phyloP scores from a whole-genome alignment of 1,140 invertebrate species.

The Varroa destructor region DNA sequence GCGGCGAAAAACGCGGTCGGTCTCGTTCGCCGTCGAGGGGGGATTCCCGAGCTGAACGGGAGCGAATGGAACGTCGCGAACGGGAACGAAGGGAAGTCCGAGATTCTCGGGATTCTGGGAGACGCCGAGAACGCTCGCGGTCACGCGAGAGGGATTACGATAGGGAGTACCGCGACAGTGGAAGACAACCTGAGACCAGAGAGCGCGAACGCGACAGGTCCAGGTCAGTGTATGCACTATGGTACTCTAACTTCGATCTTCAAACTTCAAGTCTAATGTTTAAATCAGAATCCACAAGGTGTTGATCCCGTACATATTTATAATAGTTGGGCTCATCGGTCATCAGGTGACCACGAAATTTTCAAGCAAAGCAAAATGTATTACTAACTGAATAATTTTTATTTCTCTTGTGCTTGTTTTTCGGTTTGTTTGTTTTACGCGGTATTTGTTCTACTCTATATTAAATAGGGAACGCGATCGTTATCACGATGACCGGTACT shows the following conservation, averaged over 20 bases:
- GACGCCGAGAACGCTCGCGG: conserved; percentile 41
- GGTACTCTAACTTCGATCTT: too few relatives aligned
- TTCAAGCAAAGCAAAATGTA: too few relatives aligned
- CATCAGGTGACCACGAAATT: too few relatives aligned
- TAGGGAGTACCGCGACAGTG: conserved; percentile 34
- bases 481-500: conserved; percentile 29
- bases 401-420: background rate
- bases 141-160: conserved; percentile 40
- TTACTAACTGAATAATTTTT: too few relatives aligned
- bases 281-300: too few relatives aligned
- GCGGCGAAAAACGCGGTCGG: conserved; percentile 47
- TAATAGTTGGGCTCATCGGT: background rate
- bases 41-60: conserved; percentile 53
- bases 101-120: conserved; percentile 29
- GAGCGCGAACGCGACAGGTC: conserved; percentile 29
- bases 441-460: background rate
- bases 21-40: conserved; percentile 53
- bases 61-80: conserved; percentile 40
- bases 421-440: too few relatives aligned
- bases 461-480: conserved; percentile 19
- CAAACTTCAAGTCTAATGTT: too few relatives aligned
- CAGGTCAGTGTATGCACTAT: background rate
- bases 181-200: conserved; percentile 28
- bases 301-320: background rate
- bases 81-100: conserved; percentile 35